Percentiles rank a stretch among this genome's conserved stretches.
These are phyloP conservation scores for Pantherophis guttatus DNA, from an alignment of 2,113 vertebrate species.

Conservation along the genomic window DNA sequence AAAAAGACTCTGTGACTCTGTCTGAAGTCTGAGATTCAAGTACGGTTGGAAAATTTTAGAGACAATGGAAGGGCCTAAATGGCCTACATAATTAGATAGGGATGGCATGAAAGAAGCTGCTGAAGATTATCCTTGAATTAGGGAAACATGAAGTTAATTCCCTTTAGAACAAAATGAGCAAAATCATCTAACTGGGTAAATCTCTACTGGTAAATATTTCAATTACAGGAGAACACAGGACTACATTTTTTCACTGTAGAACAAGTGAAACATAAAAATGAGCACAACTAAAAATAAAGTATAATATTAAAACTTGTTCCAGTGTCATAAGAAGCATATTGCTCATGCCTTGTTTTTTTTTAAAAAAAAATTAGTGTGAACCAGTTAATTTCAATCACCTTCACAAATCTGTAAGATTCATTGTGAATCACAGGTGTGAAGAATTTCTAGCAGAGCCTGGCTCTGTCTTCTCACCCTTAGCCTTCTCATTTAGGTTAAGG, in stretches of 20 bases:
- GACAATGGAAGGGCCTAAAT: background rate
- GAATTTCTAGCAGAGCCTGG: background rate
- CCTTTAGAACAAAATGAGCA: background rate
- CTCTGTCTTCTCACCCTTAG: background rate
- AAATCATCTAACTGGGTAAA: background rate
- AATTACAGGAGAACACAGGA: background rate
- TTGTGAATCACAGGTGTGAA: constrained; percentile 9
- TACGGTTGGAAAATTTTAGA: background rate
- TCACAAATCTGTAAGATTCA: constrained; percentile 8
- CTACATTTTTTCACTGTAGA: background rate
- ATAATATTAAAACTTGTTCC: background rate
- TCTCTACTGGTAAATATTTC: background rate
- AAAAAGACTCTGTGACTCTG: background rate
- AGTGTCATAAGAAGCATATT: background rate
- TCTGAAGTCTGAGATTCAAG: background rate
- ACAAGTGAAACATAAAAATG: background rate
- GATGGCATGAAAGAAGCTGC: background rate
- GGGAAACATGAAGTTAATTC: background rate
- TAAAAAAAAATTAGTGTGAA: background rate
- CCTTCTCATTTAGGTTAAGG: constrained; percentile 2
- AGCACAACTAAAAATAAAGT: background rate
- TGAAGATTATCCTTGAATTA: background rate
- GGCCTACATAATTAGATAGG: background rate
- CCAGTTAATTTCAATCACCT: constrained; percentile 8
- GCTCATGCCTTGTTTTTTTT: background rate